Base-by-base conservation (phyloP, 2,797 vertebrate genomes). In the Yasuhikotakia modesta region DNA sequence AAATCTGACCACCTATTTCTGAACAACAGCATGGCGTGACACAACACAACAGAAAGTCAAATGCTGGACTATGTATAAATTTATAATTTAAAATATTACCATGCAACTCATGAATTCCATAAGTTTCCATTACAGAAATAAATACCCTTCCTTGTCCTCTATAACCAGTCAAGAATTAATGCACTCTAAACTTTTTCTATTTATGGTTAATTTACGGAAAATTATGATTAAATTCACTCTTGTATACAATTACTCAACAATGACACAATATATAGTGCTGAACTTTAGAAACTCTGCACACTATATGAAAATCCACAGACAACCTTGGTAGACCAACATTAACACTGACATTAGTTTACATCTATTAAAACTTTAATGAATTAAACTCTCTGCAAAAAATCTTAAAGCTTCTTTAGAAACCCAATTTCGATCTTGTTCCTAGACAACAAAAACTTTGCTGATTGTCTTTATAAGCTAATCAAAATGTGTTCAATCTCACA, bases 211-310 rank as follows among this genome's bases (percentile, higher is more conserved):
- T 45, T 66, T 75, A 35, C 45, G n/a, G 11, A 66, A 19, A 43
- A 66, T 19, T 27, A 55, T 74, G 21, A 74, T 16, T 75, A 43
- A 65, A 75, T 75, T 75, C 32, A 39, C 55, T 65, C 48, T 43
- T 75, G 61, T 24, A 65, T 27, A 74, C 61, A 65, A 43, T 52
- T 73, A 73, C 27, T 63, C 19, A 7, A 21, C 21, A 55, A 35
- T 13, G 11, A 55, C 32, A 43, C 48, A 55, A 2, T 3, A 35
- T n/a, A 22, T 1, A 1, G 32, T 53, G 48, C 16, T 35, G n/a
- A 32, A 24, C 32, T 55, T 55, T 12, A 16, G 6, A 14, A 30
- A 24, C 55, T 11, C 55, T 57, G 13, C 13, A 27, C 32, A 11
- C 19, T 22, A 22, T 11, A 19, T n/a, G 6, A 43, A 50, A 55